Percentiles rank a stretch among this genome's conserved stretches.
These are phyloP conservation scores for Epinephelus cyanopodus DNA, from an alignment of 2,113 vertebrate genomes.

Conservation along the genomic window DNA sequence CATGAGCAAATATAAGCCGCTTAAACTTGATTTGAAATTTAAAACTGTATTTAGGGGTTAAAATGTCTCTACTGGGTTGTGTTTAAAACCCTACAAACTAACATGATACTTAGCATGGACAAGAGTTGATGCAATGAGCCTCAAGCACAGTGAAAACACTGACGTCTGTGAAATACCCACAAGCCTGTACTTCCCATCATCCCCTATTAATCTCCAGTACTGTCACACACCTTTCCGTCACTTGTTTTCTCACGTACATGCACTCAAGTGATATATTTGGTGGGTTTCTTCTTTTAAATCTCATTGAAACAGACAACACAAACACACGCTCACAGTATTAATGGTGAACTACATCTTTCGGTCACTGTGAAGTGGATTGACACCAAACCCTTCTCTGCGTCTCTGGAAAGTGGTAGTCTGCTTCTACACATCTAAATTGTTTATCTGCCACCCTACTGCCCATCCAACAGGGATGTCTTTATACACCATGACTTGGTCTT, in stretches of 20 bases:
- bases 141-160: background rate
- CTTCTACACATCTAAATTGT: too few relatives aligned
- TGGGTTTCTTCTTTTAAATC: background rate
- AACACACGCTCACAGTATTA: background rate
- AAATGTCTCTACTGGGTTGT: background rate
- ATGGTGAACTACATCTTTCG: background rate
- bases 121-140: background rate
- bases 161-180: background rate
- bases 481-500: too few relatives aligned
- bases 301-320: background rate
- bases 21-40: background rate
- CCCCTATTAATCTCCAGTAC: background rate
- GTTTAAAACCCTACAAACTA: background rate
- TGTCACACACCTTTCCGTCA: background rate
- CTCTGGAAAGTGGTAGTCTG: too few relatives aligned
- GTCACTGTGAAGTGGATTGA: background rate
- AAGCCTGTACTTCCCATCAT: slow-evolving; percentile 1
- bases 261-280: background rate
- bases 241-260: background rate
- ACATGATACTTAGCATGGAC: background rate
- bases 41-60: background rate
- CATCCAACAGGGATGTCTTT: too few relatives aligned
- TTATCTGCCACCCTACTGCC: too few relatives aligned
- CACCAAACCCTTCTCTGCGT: too few relatives aligned
- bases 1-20: slow-evolving; percentile 4